phyloP scores from a whole-genome alignment of 2,113 vertebrate species.

The Physeter macrocephalus region DNA sequence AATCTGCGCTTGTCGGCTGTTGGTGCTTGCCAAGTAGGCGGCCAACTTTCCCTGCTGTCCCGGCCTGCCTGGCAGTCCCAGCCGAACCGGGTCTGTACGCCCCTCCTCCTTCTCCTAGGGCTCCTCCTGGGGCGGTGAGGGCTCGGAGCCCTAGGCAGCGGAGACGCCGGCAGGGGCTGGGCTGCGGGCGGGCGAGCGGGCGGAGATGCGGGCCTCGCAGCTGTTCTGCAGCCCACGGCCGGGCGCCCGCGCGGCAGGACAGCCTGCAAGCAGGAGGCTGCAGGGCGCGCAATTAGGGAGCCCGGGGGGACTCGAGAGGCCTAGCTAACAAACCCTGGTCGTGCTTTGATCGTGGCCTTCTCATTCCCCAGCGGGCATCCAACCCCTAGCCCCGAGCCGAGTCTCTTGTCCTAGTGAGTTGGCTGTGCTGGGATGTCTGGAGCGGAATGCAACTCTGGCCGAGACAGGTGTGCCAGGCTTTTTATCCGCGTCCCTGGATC shows the following conservation, averaged over 20 bases:
- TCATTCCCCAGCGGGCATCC: neutral
- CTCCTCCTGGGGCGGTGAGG: conserved; percentile 75
- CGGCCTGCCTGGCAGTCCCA: neutral
- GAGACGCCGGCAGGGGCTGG: neutral
- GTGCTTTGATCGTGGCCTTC: conserved; percentile 63
- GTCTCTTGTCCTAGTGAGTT: conserved; percentile 55
- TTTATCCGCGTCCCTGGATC: neutral
- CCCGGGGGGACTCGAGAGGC: conserved; percentile 11
- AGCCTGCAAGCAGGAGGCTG: conserved; percentile 83
- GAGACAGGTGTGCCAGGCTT: neutral
- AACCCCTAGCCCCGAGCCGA: conserved; percentile 43
- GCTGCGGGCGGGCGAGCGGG: conserved; percentile 1
- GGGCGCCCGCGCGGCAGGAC: conserved; percentile 60
- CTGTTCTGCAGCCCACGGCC: conserved; percentile 82
- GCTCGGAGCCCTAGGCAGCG: conserved; percentile 67
- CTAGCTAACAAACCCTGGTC: conserved; percentile 27
- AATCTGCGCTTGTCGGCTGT: neutral
- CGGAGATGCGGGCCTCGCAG: conserved; percentile 78
- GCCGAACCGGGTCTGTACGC: neutral
- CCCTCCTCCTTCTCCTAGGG: conserved; percentile 51
- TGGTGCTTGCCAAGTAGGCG: neutral
- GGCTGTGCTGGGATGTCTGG: conserved; percentile 49
- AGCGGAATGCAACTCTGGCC: neutral
- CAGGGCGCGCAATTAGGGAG: conserved; percentile 79
- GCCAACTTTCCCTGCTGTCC: neutral